Conservation (phyloP, 2,113 vertebrate genomes). For the Cyprinodon brontotheroides region DNA sequence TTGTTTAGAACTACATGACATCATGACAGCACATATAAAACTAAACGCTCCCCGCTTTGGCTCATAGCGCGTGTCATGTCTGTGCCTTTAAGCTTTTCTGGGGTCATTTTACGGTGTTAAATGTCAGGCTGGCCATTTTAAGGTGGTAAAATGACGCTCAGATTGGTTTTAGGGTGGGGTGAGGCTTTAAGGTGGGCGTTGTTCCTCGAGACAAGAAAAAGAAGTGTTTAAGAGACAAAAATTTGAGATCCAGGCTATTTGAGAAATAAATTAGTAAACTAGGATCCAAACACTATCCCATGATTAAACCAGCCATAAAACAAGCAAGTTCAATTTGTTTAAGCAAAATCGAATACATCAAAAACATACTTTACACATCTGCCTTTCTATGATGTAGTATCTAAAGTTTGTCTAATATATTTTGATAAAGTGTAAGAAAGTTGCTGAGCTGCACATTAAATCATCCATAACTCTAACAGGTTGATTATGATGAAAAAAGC, state of each 20-base stretch:
- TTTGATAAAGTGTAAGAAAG: too few species aligned
- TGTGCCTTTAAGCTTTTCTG: background rate
- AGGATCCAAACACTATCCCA: background rate
- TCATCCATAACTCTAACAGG: background rate
- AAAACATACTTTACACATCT: too few species aligned
- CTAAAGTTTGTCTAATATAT: background rate
- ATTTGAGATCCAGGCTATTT: background rate
- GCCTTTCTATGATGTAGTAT: background rate
- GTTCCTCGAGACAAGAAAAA: background rate
- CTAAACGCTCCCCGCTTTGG: background rate
- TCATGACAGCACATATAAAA: slow-evolving; percentile 6
- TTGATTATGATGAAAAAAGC: too few species aligned
- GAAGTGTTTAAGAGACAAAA: background rate
- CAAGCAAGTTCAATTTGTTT: too few species aligned
- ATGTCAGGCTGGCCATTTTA: slow-evolving; percentile 1
- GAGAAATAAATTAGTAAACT: background rate
- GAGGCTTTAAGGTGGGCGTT: background rate
- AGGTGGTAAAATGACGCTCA: background rate
- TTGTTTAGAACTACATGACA: slow-evolving; percentile 12
- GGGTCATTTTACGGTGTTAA: slow-evolving; percentile 5
- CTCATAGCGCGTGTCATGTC: slow-evolving; percentile 9
- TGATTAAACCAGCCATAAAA: background rate
- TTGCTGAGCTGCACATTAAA: background rate
- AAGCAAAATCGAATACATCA: too few species aligned
- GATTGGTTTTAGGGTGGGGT: background rate